Evolutionary conservation across 1,140 invertebrate species (phyloP).

Genomic region (Stenopsyche tienmushanensis): DNA sequence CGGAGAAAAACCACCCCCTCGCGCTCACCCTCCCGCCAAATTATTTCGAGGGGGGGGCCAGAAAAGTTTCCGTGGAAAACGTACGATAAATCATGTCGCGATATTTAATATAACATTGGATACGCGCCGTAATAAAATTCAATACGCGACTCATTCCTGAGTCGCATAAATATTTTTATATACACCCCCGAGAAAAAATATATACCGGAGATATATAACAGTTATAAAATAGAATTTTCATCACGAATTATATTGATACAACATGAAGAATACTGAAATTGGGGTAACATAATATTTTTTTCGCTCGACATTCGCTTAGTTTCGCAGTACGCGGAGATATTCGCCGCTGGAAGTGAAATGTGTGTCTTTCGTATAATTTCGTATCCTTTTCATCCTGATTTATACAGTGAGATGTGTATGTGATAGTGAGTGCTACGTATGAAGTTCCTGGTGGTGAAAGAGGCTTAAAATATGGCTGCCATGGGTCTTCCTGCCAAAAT

Average conservation of each 20-base stretch:
- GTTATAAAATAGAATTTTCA: not conserved
- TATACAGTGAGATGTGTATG: not conserved
- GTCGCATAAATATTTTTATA: not conserved
- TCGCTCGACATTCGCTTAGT: not conserved
- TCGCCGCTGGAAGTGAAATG: not conserved
- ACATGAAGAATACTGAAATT: slow-evolving; percentile 1
- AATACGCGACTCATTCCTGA: not conserved
- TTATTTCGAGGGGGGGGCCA: no score
- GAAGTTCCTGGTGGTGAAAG: not conserved
- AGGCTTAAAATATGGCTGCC: slow-evolving; percentile 7
- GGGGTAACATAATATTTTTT: not conserved
- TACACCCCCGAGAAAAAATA: not conserved
- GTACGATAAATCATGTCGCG: slow-evolving; percentile 8
- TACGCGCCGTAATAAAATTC: slow-evolving; percentile 13
- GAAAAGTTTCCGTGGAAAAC: slow-evolving; percentile 2
- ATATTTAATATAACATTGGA: slow-evolving; percentile 15
- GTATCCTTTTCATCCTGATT: not conserved
- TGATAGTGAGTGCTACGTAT: not conserved
- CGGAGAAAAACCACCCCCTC: no score
- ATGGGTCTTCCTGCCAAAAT: slow-evolving; percentile 27
- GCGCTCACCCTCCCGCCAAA: no score
- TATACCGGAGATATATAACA: no score
- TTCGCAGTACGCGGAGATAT: not conserved
- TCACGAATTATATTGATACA: not conserved
- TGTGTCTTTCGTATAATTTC: not conserved